Conservation (phyloP, 1,140 invertebrate genomes). For the Euura saliciscinereae region DNA sequence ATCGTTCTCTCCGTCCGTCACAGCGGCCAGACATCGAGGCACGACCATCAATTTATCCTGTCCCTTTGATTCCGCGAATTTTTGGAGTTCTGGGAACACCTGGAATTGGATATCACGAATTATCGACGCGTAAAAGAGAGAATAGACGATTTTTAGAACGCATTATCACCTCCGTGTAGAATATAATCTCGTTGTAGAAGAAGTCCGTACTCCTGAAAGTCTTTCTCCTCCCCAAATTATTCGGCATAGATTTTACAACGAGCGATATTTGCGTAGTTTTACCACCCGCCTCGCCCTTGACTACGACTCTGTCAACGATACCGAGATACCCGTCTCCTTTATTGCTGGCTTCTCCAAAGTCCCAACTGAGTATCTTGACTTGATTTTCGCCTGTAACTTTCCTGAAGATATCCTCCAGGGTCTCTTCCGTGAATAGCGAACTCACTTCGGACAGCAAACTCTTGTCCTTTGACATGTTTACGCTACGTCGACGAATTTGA, state of each 20-base stretch:
- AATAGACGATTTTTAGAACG: constrained; percentile 2
- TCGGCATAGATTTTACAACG: constrained; percentile 69
- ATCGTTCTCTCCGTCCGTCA: constrained; percentile 68
- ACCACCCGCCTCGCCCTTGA: constrained; percentile 51
- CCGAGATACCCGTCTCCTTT: constrained; percentile 74
- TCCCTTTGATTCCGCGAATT: constrained; percentile 41
- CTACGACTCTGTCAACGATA: constrained; percentile 62
- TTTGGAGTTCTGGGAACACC: constrained; percentile 44
- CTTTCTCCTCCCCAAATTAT: constrained; percentile 65
- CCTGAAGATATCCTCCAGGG: constrained; percentile 52
- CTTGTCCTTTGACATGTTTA: constrained; percentile 31
- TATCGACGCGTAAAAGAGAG: constrained; percentile 24
- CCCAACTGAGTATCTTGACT: constrained; percentile 55
- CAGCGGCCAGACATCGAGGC: constrained; percentile 60
- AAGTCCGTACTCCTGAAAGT: constrained; percentile 71
- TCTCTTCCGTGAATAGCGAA: constrained; percentile 53
- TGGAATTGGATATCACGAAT: constrained; percentile 46
- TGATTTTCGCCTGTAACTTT: constrained; percentile 47
- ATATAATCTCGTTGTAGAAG: constrained; percentile 71
- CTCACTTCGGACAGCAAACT: constrained; percentile 34
- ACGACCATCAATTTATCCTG: constrained; percentile 34
- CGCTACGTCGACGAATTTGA: too few species aligned
- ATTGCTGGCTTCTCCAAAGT: constrained; percentile 50
- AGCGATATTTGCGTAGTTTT: constrained; percentile 53
- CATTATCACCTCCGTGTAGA: constrained; percentile 64